phyloP scores from a whole-genome alignment of 2,113 vertebrate species.

The Orycteropus afer region DNA sequence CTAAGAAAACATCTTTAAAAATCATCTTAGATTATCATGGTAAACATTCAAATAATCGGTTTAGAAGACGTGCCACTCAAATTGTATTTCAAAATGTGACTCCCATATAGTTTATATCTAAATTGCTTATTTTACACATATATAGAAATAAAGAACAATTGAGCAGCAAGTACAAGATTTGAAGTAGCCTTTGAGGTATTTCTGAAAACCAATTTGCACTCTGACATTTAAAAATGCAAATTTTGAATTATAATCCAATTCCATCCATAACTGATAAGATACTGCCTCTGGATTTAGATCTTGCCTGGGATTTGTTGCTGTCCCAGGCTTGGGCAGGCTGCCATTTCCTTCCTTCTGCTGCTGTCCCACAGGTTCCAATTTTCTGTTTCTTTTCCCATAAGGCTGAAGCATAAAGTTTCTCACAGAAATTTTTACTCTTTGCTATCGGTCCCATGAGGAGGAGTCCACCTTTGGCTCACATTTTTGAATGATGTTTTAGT shows the following conservation, averaged over 20 bases:
- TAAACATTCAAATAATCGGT: not conserved
- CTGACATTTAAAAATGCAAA: not conserved
- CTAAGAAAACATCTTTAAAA: not conserved
- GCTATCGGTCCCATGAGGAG: not conserved
- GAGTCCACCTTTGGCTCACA: not conserved
- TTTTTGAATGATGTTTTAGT: not conserved
- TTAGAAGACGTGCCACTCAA: not conserved
- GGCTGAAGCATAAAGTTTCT: not conserved
- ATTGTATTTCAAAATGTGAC: not conserved
- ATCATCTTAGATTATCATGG: not conserved
- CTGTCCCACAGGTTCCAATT: not conserved
- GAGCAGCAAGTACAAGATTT: not conserved
- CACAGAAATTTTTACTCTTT: not conserved
- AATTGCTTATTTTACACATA: not conserved
- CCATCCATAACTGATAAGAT: not conserved
- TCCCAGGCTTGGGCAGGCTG: rapidly evolving
- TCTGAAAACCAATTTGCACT: not conserved
- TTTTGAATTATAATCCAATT: not conserved
- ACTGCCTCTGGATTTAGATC: not conserved
- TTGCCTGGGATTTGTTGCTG: not conserved
- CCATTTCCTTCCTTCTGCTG: not conserved
- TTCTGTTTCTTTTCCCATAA: not conserved
- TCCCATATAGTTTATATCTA: not conserved
- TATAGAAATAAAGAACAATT: not conserved
- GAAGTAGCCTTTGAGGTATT: not conserved